Percentiles rank a stretch among this genome's conserved stretches.
Conservation (phyloP, 1,140 invertebrate genomes). For the Nylanderia fulva region DNA sequence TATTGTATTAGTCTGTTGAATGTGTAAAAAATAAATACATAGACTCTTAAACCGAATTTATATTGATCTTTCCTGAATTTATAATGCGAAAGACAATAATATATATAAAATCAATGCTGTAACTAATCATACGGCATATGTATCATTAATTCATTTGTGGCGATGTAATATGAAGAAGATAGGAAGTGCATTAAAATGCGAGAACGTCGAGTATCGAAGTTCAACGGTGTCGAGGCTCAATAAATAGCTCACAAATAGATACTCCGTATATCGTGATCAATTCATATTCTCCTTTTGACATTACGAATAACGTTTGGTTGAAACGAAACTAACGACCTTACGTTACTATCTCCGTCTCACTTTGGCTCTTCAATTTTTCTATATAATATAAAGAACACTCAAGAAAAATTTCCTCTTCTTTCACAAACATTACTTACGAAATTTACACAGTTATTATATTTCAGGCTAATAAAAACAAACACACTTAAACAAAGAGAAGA, state of each 20-base stretch:
- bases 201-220: conserved; percentile 66
- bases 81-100: not conserved
- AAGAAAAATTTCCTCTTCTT: not conserved
- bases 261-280: conserved; percentile 70
- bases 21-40: not conserved
- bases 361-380: conserved; percentile 1
- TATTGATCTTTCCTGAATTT: not conserved
- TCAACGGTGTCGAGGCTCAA: conserved; percentile 78
- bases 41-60: not conserved
- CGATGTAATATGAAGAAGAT: conserved; percentile 67
- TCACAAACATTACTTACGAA: not conserved
- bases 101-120: conserved; percentile 38
- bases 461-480: not conserved
- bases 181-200: conserved; percentile 72
- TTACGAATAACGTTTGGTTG: conserved; percentile 71
- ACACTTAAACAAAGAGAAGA: not conserved
- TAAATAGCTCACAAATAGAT: conserved; percentile 76
- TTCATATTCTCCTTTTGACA: conserved; percentile 61
- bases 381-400: not conserved
- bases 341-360: conserved; percentile 29
- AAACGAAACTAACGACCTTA: conserved; percentile 75
- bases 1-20: not conserved
- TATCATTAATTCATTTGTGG: conserved; percentile 78
- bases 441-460: not conserved
- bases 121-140: conserved; percentile 74